These are phyloP conservation scores for Acanthoscelides obtectus DNA, from an alignment of 2,888 invertebrate genomes.

Conservation along the genomic window DNA sequence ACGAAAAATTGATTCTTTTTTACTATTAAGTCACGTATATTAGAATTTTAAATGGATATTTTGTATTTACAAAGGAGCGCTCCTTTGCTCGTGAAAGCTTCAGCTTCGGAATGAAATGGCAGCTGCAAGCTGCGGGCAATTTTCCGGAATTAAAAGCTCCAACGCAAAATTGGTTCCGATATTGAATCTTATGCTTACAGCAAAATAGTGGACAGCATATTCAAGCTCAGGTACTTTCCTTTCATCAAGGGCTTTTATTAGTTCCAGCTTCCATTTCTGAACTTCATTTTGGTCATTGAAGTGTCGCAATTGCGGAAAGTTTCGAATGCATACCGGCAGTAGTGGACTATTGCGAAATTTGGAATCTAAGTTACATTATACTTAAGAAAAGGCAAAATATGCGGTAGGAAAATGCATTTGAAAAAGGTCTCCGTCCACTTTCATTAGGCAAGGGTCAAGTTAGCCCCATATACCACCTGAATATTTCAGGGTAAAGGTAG, in stretches of 20 bases:
- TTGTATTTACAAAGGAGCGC: neutral
- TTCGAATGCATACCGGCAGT: no score
- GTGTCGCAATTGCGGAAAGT: no score
- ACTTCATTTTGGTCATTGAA: no score
- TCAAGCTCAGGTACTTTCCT: neutral
- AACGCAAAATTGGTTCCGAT: neutral
- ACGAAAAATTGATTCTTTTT: neutral
- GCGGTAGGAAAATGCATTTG: no score
- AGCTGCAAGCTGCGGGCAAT: neutral
- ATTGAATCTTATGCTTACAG: neutral
- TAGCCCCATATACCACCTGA: no score
- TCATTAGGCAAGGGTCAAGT: no score
- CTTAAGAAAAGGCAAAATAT: no score
- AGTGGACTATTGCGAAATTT: no score
- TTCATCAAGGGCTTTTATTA: neutral
- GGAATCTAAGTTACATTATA: no score
- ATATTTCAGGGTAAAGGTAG: no score
- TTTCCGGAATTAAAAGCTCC: neutral
- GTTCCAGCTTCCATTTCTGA: no score
- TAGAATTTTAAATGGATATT: neutral
- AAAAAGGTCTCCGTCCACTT: no score
- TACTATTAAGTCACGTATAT: neutral
- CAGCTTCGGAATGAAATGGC: neutral
- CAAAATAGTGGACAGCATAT: neutral
- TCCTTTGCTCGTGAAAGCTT: neutral